Evolutionary conservation across 2,113 vertebrate species (phyloP).

Genomic region (Leiothrix lutea): DNA sequence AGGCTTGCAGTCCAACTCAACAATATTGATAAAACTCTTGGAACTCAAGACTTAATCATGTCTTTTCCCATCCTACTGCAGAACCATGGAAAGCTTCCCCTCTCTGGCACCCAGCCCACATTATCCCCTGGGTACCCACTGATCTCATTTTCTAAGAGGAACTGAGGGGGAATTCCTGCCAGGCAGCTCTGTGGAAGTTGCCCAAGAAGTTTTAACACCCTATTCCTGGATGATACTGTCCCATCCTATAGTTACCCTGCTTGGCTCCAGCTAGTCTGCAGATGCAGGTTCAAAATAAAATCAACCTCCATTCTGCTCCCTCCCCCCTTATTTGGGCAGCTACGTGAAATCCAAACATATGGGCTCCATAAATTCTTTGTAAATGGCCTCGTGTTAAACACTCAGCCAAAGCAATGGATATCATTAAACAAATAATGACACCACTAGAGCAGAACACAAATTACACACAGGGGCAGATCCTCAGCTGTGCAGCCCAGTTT

Average conservation of each 20-base stretch:
- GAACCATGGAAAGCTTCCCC: neutral
- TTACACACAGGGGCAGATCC: neutral
- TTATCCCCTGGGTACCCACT: neutral
- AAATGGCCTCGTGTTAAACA: neutral
- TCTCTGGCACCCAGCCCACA: neutral
- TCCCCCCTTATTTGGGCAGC: neutral
- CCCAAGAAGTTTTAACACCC: constrained; percentile 40
- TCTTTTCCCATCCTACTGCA: neutral
- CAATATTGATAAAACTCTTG: neutral
- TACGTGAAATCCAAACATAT: constrained; percentile 22
- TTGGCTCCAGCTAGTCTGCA: constrained; percentile 52
- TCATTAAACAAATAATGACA: constrained; percentile 8
- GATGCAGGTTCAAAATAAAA: constrained; percentile 14
- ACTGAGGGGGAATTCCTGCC: neutral
- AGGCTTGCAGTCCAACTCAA: neutral
- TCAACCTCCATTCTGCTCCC: neutral
- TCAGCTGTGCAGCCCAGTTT: neutral
- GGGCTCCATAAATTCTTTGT: constrained; percentile 12
- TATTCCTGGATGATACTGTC: constrained; percentile 2
- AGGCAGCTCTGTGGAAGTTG: constrained; percentile 23
- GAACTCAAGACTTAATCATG: neutral
- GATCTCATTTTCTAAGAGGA: neutral
- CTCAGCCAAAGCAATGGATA: constrained; percentile 25
- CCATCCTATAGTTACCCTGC: constrained; percentile 11
- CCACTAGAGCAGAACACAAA: neutral